Evolutionary conservation across 2,888 invertebrate species (phyloP).

Genomic region (Dorcus hopei): DNA sequence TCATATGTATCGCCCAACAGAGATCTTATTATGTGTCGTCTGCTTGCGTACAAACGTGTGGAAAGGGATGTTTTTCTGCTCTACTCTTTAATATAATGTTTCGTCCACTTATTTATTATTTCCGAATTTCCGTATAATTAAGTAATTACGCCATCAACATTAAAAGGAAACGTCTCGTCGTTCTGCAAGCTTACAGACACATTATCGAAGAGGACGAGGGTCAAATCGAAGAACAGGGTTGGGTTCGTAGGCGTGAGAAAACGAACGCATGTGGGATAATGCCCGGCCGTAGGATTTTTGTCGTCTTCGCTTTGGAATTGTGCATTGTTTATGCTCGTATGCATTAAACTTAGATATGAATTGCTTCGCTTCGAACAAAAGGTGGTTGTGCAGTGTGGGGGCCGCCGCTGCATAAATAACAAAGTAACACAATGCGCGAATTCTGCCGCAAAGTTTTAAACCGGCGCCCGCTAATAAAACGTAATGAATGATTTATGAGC

Average conservation of each 20-base stretch:
- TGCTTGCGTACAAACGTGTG: too few relatives aligned
- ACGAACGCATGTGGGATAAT: constrained; percentile 12
- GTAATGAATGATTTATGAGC: too few relatives aligned
- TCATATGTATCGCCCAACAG: too few relatives aligned
- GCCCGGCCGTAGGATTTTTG: neutral
- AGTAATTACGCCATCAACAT: constrained; percentile 18
- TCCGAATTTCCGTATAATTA: too few relatives aligned
- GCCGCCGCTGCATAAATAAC: too few relatives aligned
- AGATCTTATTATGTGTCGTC: too few relatives aligned
- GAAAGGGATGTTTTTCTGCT: too few relatives aligned
- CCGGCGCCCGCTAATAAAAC: too few relatives aligned
- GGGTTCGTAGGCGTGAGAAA: constrained; percentile 12
- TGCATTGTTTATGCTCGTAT: constrained; percentile 16
- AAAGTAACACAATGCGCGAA: too few relatives aligned
- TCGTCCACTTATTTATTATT: too few relatives aligned
- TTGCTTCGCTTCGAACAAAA: constrained; percentile 2
- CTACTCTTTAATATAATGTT: neutral
- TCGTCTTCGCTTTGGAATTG: constrained; percentile 6
- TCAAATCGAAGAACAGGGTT: constrained; percentile 2
- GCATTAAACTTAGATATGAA: constrained; percentile 4
- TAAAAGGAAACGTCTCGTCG: constrained; percentile 2
- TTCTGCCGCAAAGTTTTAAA: too few relatives aligned
- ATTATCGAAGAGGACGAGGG: constrained; percentile 1
- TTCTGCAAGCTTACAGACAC: neutral
- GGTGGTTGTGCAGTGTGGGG: neutral